Evolutionary conservation across 2,888 invertebrate genomes (phyloP), one percentile per base, ranked within the genome.

Genomic region (Sepiola atlantica): DNA sequence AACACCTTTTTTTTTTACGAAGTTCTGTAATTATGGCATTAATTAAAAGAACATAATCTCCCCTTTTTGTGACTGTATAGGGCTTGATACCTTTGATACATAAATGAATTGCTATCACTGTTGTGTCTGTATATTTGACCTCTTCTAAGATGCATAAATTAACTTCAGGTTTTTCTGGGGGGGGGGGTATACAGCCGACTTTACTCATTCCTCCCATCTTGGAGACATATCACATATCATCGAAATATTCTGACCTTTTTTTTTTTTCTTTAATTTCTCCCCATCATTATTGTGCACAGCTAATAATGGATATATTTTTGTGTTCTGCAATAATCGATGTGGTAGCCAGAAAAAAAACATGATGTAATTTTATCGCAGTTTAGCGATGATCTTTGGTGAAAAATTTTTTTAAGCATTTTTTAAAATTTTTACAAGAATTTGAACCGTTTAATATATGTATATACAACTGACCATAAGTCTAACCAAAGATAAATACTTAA

Each of bases 251-350:
- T 61, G 28, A 77, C 4, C 32, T n/a, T 77, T 77, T 32, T 77
- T 45, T 18, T 18, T 32, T 18, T 32, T 21, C 21, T 57, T n/a
- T n/a, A n/a, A 24, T 77, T 77, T 77, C 32, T 77, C 14, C n/a
- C 21, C 61, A 10, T 77, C 77, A 77, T 77, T 77, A n/a, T 16
- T 77, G n/a, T 77, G 77, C n/a, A 77, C 77, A 77, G 77, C 77
- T 77, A 77, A 77, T 32, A 77, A 77, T n/a, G n/a, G 32, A 77
- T 77, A n/a, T n/a, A 77, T 77, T n/a, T 77, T 77, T 77, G 77
- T 32, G 77, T 77, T n/a, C 16, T 77, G n/a, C 32, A 77, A n/a
- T 77, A n/a, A 77, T 77, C n/a, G n/a, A 16, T 77, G 12, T 77
- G 77, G 32, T 77, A 77, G 77, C 77, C 14, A 61, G 3, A 24